These are phyloP conservation scores for Promerops cafer DNA, from an alignment of 2,113 vertebrate species.

Conservation along the genomic window DNA sequence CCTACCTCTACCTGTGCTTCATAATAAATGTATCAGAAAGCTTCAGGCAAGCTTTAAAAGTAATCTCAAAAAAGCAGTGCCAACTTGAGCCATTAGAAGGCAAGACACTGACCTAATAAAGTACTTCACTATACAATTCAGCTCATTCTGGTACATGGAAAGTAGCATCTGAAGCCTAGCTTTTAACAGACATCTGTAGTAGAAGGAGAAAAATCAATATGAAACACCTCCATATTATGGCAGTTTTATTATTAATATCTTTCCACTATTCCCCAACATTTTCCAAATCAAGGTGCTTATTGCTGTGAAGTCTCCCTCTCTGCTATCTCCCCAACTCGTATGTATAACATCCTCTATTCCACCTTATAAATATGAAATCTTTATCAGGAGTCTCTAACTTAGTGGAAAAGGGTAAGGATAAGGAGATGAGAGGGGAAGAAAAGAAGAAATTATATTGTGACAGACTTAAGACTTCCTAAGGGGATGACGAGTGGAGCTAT, in stretches of 20 bases:
- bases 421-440: neutral
- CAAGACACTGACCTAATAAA: neutral
- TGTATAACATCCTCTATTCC: neutral
- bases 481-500: accelerated
- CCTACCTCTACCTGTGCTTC: slow-evolving; percentile 6
- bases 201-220: neutral
- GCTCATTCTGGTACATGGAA: neutral
- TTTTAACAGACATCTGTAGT: neutral
- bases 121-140: neutral
- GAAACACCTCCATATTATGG: neutral
- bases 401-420: neutral
- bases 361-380: neutral
- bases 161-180: neutral
- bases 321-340: neutral
- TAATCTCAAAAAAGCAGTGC: neutral
- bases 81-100: neutral
- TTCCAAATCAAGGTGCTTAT: neutral
- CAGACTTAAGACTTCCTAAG: neutral
- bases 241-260: neutral
- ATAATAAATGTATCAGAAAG: slow-evolving; percentile 38
- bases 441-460: neutral
- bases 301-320: neutral
- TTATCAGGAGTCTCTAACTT: neutral
- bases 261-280: neutral
- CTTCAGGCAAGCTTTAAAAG: slow-evolving; percentile 27